Evolutionary conservation across 2,797 vertebrate genomes (phyloP).

Genomic region (Tokudaia tokunoshimensis): DNA sequence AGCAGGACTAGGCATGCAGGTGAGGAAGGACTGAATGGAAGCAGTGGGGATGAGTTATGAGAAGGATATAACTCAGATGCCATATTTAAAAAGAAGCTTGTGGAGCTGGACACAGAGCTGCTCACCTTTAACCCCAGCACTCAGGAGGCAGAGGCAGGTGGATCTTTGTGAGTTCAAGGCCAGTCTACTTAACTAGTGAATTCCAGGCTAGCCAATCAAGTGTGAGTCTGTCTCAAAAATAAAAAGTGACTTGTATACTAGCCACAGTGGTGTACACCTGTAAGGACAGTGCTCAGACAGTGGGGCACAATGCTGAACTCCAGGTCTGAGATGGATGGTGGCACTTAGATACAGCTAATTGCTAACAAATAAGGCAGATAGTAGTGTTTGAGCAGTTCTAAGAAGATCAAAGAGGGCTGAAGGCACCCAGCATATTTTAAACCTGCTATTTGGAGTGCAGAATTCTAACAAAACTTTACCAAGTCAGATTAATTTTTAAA

Average conservation of each 20-base stretch:
- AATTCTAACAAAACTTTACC: slow-evolving; percentile 46
- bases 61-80: too few species aligned
- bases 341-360: neutral
- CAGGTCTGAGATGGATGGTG: neutral
- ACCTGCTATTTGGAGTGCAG: slow-evolving; percentile 1
- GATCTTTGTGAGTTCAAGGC: too few species aligned
- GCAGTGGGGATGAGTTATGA: too few species aligned
- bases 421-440: neutral
- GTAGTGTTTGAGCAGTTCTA: slow-evolving; percentile 31
- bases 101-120: too few species aligned
- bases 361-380: slow-evolving; percentile 3
- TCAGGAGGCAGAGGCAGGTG: too few species aligned
- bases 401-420: neutral
- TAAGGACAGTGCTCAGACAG: neutral
- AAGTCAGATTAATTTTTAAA: slow-evolving; percentile 48
- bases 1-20: too few species aligned
- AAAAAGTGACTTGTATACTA: neutral
- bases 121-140: too few species aligned
- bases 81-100: too few species aligned
- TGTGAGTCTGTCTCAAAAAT: neutral
- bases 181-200: too few species aligned
- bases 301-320: neutral
- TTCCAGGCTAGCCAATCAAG: too few species aligned
- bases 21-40: too few species aligned
- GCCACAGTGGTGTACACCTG: neutral